Evolutionary conservation across 2,113 vertebrate species (phyloP).

Genomic region (Clarias gariepinus): DNA sequence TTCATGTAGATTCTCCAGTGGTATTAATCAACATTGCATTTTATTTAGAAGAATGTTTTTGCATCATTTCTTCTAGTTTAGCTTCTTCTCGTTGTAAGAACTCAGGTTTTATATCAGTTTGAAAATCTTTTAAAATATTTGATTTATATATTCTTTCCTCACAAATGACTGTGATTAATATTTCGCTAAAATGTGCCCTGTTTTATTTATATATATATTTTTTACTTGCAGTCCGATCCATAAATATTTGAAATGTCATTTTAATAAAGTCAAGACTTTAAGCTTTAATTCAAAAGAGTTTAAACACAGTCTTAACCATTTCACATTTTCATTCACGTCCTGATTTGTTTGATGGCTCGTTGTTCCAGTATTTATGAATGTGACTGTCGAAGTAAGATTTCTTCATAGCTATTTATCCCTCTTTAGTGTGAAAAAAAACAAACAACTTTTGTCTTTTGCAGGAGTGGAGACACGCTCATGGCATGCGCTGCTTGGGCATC

Average conservation of each 20-base stretch:
- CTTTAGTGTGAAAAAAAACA: neutral
- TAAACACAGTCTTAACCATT: too few relatives aligned
- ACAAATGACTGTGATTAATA: neutral
- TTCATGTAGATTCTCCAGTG: neutral
- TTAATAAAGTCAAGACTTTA: too few relatives aligned
- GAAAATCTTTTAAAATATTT: neutral
- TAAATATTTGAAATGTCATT: too few relatives aligned
- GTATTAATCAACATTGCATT: neutral
- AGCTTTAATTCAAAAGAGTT: too few relatives aligned
- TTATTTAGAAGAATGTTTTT: neutral
- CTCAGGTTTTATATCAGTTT: neutral
- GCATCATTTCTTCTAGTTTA: neutral
- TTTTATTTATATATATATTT: too few relatives aligned
- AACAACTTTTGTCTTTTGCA: constrained; percentile 51
- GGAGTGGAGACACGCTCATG: constrained; percentile 98
- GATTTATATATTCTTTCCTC: neutral
- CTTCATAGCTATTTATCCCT: neutral
- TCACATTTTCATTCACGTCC: too few relatives aligned
- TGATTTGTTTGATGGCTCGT: too few relatives aligned
- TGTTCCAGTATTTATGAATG: too few relatives aligned
- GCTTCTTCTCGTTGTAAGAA: neutral
- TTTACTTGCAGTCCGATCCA: neutral
- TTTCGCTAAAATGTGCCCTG: neutral
- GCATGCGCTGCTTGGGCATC: constrained; percentile 96
- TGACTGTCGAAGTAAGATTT: neutral